Evolutionary conservation across 2,113 vertebrate genomes (phyloP).

Genomic region (Neotragus moschatus): DNA sequence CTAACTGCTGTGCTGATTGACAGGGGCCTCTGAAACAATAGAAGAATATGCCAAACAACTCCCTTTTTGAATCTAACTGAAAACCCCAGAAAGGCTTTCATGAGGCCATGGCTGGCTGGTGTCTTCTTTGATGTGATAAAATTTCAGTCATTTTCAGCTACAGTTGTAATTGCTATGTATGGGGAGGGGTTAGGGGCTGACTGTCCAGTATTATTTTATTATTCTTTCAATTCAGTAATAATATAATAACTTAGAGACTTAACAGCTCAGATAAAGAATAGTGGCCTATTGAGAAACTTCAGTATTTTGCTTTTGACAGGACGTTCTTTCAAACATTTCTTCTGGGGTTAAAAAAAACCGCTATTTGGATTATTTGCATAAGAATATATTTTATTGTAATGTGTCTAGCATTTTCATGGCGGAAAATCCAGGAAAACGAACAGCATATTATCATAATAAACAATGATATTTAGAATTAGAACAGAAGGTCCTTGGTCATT

Average conservation of each 20-base stretch:
- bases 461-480: slow-evolving; percentile 60
- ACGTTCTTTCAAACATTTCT: slow-evolving; percentile 48
- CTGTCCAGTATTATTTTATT: slow-evolving; percentile 57
- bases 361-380: slow-evolving; percentile 67
- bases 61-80: slow-evolving; percentile 35
- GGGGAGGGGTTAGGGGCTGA: slow-evolving; percentile 6
- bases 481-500: slow-evolving; percentile 49
- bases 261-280: slow-evolving; percentile 56
- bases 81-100: slow-evolving; percentile 49
- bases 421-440: slow-evolving; percentile 49
- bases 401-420: slow-evolving; percentile 46
- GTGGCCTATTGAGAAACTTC: slow-evolving; percentile 58
- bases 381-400: slow-evolving; percentile 66
- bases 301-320: slow-evolving; percentile 66
- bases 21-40: slow-evolving; percentile 54
- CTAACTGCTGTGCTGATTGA: slow-evolving; percentile 65
- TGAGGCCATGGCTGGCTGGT: slow-evolving; percentile 42
- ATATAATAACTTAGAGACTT: slow-evolving; percentile 66
- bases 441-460: slow-evolving; percentile 59
- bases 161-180: slow-evolving; percentile 48
- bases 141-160: slow-evolving; percentile 61
- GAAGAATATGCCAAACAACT: slow-evolving; percentile 24
- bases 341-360: slow-evolving; percentile 15
- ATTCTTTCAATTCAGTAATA: slow-evolving; percentile 64
- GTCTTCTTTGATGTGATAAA: slow-evolving; percentile 64